A percentile compares a stretch with the other conserved stretches of the same genome.
Conservation (phyloP, 2,797 vertebrate species). For the Picus viridis region DNA sequence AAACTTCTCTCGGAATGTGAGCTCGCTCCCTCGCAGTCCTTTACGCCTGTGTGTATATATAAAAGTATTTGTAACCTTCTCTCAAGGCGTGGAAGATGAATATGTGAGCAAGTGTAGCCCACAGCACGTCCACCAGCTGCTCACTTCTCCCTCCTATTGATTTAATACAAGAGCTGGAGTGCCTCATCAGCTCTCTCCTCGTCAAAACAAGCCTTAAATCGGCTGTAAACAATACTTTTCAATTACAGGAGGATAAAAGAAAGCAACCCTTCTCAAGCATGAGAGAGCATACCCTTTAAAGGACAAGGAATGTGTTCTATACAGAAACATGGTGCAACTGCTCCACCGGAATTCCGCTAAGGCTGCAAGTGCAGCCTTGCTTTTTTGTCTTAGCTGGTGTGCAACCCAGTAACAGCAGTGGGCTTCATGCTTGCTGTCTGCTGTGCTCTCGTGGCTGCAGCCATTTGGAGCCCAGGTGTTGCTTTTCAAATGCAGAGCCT, state of each 20-base stretch:
- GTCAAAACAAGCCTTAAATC: slow-evolving; percentile 57
- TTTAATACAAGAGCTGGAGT: slow-evolving; percentile 51
- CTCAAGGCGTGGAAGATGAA: slow-evolving; percentile 47
- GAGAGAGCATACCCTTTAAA: slow-evolving; percentile 73
- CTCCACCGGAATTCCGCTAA: slow-evolving; percentile 61
- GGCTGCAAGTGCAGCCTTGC: slow-evolving; percentile 58
- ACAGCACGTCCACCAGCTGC: slow-evolving; percentile 17
- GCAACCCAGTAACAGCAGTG: neutral
- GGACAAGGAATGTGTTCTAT: slow-evolving; percentile 74
- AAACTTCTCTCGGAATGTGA: slow-evolving; percentile 66
- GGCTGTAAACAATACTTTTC: slow-evolving; percentile 47
- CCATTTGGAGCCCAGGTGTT: neutral
- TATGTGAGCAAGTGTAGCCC: slow-evolving; percentile 38
- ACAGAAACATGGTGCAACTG: slow-evolving; percentile 41
- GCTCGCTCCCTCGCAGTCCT: slow-evolving; percentile 27
- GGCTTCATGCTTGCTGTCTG: neutral
- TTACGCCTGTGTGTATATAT: slow-evolving; percentile 29
- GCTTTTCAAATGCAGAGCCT: neutral
- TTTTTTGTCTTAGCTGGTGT: slow-evolving; percentile 19
- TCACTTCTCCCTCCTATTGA: slow-evolving; percentile 37
- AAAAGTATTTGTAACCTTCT: slow-evolving; percentile 64
- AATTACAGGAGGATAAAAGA: slow-evolving; percentile 48
- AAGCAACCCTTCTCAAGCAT: slow-evolving; percentile 48
- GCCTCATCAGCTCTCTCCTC: slow-evolving; percentile 46
- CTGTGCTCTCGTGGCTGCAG: neutral